Conservation (phyloP, 2,888 invertebrate species). For the Rugalucina vietnamica region DNA sequence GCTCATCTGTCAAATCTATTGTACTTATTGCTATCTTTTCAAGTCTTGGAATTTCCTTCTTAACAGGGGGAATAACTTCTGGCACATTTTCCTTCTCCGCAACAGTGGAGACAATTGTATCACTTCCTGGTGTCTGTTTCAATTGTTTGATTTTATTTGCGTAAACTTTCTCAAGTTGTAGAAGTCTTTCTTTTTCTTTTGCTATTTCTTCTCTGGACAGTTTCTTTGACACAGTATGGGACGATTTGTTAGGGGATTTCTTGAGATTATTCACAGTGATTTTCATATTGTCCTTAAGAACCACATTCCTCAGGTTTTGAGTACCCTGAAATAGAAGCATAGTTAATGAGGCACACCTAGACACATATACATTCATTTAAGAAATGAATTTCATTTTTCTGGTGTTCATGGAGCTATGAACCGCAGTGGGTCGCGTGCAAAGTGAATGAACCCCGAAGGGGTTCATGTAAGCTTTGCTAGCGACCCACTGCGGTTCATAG, state of each 20-base stretch:
- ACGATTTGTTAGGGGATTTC: background rate
- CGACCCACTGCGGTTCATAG: no score
- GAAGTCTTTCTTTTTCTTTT: slow-evolving; percentile 70
- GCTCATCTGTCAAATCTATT: slow-evolving; percentile 53
- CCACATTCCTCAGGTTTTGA: background rate
- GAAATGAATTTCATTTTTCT: no score
- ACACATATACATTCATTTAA: no score
- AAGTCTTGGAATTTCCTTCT: slow-evolving; percentile 54
- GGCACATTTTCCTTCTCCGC: background rate
- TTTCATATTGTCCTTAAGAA: slow-evolving; percentile 9
- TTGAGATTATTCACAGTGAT: slow-evolving; percentile 12
- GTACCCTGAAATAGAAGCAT: background rate
- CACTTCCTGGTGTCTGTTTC: slow-evolving; percentile 53
- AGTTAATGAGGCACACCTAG: background rate
- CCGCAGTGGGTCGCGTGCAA: no score
- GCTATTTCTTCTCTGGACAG: slow-evolving; percentile 42
- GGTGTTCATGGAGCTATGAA: no score
- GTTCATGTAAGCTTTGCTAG: no score
- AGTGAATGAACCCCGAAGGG: no score
- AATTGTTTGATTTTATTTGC: slow-evolving; percentile 70
- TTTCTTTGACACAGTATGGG: background rate
- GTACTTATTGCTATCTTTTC: slow-evolving; percentile 66
- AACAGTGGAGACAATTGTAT: slow-evolving; percentile 18
- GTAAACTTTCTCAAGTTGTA: slow-evolving; percentile 68
- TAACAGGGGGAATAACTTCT: background rate